Evolutionary conservation across 2,888 invertebrate species (phyloP).

Genomic region (Philereme transversata): DNA sequence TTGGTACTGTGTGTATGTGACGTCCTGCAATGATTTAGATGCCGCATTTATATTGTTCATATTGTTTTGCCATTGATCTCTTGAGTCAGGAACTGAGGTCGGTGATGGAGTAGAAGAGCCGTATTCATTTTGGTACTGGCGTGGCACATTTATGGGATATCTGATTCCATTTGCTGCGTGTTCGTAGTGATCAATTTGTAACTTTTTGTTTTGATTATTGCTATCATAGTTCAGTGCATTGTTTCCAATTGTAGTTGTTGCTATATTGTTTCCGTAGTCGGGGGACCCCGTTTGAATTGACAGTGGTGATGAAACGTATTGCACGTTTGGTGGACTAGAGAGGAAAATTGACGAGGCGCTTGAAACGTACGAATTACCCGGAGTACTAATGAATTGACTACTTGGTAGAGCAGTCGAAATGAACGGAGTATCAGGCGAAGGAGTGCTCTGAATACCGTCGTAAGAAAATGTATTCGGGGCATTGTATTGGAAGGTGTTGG

Average conservation of each 20-base stretch:
- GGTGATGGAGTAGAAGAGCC: constrained; percentile 63
- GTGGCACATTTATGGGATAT: constrained; percentile 60
- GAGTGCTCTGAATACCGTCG: constrained; percentile 65
- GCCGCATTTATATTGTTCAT: constrained; percentile 54
- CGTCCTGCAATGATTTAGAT: constrained; percentile 66
- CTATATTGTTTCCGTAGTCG: constrained; percentile 61
- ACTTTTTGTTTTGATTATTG: constrained; percentile 61
- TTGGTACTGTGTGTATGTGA: constrained; percentile 58
- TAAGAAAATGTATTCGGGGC: constrained; percentile 57
- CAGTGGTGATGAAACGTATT: constrained; percentile 72
- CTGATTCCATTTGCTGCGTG: constrained; percentile 71
- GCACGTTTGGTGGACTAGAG: constrained; percentile 69
- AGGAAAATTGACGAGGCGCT: constrained; percentile 70
- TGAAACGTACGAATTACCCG: constrained; percentile 67
- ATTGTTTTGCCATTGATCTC: constrained; percentile 65
- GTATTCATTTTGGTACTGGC: constrained; percentile 67
- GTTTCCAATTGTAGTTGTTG: constrained; percentile 59
- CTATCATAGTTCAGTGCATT: constrained; percentile 57
- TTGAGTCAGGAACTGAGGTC: constrained; percentile 58
- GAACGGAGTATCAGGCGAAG: constrained; percentile 64
- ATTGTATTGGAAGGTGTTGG: constrained; percentile 63
- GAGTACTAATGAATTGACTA: constrained; percentile 67
- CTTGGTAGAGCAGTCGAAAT: constrained; percentile 66
- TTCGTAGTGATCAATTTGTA: constrained; percentile 75
- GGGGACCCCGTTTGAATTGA: constrained; percentile 66